Base-by-base conservation (phyloP, 2,888 invertebrate species). In the Leucoptera coffeella region DNA sequence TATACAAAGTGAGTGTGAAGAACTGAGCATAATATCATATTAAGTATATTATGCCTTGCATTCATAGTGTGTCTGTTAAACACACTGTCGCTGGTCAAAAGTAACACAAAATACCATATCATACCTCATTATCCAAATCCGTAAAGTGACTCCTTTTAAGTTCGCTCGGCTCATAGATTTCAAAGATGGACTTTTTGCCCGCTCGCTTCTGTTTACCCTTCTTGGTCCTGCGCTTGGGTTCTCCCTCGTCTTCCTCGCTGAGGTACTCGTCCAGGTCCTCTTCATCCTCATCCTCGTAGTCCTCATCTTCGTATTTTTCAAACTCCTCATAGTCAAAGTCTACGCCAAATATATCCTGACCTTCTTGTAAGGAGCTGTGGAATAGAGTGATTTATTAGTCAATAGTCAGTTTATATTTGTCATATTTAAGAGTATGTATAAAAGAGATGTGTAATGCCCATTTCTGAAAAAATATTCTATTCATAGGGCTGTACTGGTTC, bases 341-440 rank as follows among this genome's bases (percentile, higher is more conserved):
- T n/a, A 96, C 94, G 14, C 97, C 99, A 51, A 99, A 99, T 37
- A 97, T 94, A 50, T 99, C 97, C 56, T 96, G 95, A 28, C 97
- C 99, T 56, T 97, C 93, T 78, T 96, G 95, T 11, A 96, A 65
- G 1, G 90, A 89, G 8, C 82, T 88, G 37, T 9, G 6, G n/a
- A n/a, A n/a, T n/a, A n/a, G n/a, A n/a, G n/a, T n/a, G n/a, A n/a
- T n/a, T n/a, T n/a, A n/a, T n/a, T n/a, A n/a, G n/a, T n/a, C n/a
- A n/a, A n/a, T n/a, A n/a, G n/a, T n/a, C n/a, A n/a, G n/a, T n/a
- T n/a, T n/a, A n/a, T n/a, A n/a, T n/a, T n/a, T n/a, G n/a, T n/a
- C n/a, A n/a, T n/a, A n/a, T n/a, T n/a, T n/a, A n/a, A n/a, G n/a
- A n/a, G n/a, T n/a, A n/a, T n/a, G n/a, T n/a, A n/a, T n/a, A n/a